Conservation (phyloP, 1,140 invertebrate genomes). For the Piezodorus guildinii region DNA sequence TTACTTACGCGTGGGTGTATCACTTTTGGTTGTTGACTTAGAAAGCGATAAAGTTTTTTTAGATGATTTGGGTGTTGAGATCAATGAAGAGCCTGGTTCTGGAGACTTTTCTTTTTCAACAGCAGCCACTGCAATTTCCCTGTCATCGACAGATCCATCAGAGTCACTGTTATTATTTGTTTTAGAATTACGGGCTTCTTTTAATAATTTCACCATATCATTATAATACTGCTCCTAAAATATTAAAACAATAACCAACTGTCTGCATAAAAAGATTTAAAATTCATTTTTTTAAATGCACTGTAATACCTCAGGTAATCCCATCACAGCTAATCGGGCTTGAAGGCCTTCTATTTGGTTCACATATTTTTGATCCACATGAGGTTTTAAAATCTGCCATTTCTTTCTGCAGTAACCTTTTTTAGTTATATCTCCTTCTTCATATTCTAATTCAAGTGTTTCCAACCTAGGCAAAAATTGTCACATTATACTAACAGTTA, state of each 20-base stretch:
- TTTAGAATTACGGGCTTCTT: conserved; percentile 10
- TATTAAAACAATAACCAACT: not conserved
- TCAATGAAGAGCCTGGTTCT: not conserved
- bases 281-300: no score
- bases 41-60: not conserved
- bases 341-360: conserved; percentile 21
- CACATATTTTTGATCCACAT: conserved; percentile 19
- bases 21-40: no score
- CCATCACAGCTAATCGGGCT: not conserved
- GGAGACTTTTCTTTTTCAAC: not conserved
- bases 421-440: conserved; percentile 28
- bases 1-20: no score
- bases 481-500: no score
- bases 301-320: not conserved
- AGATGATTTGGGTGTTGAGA: not conserved
- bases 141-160: conserved; percentile 11
- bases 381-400: conserved; percentile 27
- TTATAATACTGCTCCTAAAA: conserved; percentile 15
- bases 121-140: not conserved
- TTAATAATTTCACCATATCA: conserved; percentile 10
- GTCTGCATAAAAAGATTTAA: no score
- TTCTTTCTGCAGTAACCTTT: conserved; percentile 29
- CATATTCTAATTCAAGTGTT: conserved; percentile 25
- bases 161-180: not conserved
- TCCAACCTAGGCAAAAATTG: conserved; percentile 17